Percentiles rank a stretch among this genome's conserved stretches.
Evolutionary conservation across 2,113 vertebrate species (phyloP).

Genomic region (Lophius piscatorius): DNA sequence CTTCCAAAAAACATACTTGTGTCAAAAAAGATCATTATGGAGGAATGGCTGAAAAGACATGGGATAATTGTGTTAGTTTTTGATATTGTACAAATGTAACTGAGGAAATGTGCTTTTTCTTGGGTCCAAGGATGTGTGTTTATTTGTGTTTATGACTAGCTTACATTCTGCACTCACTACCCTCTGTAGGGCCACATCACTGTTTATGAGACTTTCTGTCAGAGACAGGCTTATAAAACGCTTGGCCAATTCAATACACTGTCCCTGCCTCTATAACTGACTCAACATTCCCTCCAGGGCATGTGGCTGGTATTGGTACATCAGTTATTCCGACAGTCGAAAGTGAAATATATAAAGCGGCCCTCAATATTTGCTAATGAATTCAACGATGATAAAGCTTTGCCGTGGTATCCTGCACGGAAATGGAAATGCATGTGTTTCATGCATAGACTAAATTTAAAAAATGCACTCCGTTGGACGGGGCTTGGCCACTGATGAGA

Average conservation of each 20-base stretch:
- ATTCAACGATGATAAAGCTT: conserved; percentile 65
- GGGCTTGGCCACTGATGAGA: conserved; percentile 11
- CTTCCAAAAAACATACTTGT: neutral
- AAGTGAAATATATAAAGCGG: conserved; percentile 63
- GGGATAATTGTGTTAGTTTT: conserved; percentile 26
- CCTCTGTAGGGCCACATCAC: conserved; percentile 42
- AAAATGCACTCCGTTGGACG: conserved; percentile 26
- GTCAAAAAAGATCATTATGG: conserved; percentile 18
- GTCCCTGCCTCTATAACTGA: conserved; percentile 63
- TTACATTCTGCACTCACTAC: conserved; percentile 27
- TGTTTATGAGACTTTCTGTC: conserved; percentile 72
- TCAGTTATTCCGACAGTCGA: conserved; percentile 69
- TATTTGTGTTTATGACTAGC: conserved; percentile 11
- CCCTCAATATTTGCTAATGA: conserved; percentile 73
- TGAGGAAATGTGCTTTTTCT: conserved; percentile 6
- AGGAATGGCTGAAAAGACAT: conserved; percentile 2
- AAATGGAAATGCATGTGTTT: conserved; percentile 55
- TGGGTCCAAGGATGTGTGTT: neutral
- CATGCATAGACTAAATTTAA: conserved; percentile 41
- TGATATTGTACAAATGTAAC: neutral
- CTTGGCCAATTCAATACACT: conserved; percentile 60
- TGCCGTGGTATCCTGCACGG: conserved; percentile 51
- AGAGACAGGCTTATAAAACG: conserved; percentile 67
- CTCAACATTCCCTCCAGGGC: conserved; percentile 59
- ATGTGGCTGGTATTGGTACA: conserved; percentile 66